Evolutionary conservation across 2,888 invertebrate genomes (phyloP), one percentile per base, ranked within the genome.

Genomic region (Imbricaverruca yamaguchii): DNA sequence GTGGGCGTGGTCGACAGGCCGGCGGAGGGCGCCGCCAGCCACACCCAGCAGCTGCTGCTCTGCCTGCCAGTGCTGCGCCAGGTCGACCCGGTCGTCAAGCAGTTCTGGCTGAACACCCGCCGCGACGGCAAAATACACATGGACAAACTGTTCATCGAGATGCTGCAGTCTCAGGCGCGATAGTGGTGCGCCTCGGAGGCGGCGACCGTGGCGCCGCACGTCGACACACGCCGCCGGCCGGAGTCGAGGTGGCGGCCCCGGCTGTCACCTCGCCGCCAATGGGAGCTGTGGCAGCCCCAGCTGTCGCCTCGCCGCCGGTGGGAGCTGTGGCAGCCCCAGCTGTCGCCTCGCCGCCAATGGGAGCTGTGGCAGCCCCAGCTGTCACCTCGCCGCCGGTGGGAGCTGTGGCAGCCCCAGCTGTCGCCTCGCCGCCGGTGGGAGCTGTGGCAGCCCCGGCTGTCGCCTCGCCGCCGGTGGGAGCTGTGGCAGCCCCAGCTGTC

Each of bases 121-220:
- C 92, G 93, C 86, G 95, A 95, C 84, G 94, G 95, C 10, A 92
- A 93, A 87, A 94, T 95, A 83, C 93, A 93, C 85, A 95, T 98
- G 94, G 97, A 97, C 90, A 97, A 97, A 88, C 91, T 98, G 81
- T 97, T 98, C 89, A 91, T 96, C 80, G 97, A 97, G 90, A 97
- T 97, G 97, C 90, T 97, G 83, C 97, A 97, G 87, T 92, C 94
- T 2, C 91, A 91, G 61, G 82, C 82, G 82, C 82, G 82, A 79
- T 79, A 79, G 59, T 23, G 15, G 23, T n/a, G 53, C 53, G 8
- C 53, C 74, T 39, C 39, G 4, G 39, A n/a, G 65, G 65, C 23
- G 23, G 18, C 65, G 65, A 8, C 65, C 9, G 65, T 8, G n/a
- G 65, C 65, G 65, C 23, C 65, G 65, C 3, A 13, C 61, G 65